Conservation (phyloP, 2,797 vertebrate genomes). For the Pelochelys cantorii region DNA sequence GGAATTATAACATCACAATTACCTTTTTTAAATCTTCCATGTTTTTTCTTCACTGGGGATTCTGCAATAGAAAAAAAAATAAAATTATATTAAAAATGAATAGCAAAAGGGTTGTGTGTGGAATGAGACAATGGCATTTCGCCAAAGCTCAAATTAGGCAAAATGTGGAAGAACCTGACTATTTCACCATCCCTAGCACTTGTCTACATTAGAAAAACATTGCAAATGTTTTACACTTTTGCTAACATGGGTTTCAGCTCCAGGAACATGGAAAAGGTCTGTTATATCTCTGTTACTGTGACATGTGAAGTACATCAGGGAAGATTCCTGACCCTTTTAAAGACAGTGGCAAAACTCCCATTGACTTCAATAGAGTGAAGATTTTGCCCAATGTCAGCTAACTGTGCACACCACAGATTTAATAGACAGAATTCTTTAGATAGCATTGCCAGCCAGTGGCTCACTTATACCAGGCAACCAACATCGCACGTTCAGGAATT, state of each 20-base stretch:
- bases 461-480: background rate
- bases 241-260: background rate
- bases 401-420: background rate
- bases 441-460: background rate
- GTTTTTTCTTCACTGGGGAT: background rate
- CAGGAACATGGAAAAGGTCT: background rate
- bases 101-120: background rate
- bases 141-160: background rate
- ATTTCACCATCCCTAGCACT: background rate
- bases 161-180: background rate
- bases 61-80: conserved; percentile 60
- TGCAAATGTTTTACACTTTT: background rate
- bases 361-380: background rate
- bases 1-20: background rate
- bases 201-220: background rate
- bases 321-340: background rate
- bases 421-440: background rate
- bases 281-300: background rate
- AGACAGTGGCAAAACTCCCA: background rate
- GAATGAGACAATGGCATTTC: background rate
- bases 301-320: background rate
- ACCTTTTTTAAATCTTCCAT: conserved; percentile 59
- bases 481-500: background rate
- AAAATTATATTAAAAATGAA: background rate
- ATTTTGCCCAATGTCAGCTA: background rate